Base-by-base conservation (phyloP, 2,888 invertebrate genomes). In the Andrena marginata region DNA sequence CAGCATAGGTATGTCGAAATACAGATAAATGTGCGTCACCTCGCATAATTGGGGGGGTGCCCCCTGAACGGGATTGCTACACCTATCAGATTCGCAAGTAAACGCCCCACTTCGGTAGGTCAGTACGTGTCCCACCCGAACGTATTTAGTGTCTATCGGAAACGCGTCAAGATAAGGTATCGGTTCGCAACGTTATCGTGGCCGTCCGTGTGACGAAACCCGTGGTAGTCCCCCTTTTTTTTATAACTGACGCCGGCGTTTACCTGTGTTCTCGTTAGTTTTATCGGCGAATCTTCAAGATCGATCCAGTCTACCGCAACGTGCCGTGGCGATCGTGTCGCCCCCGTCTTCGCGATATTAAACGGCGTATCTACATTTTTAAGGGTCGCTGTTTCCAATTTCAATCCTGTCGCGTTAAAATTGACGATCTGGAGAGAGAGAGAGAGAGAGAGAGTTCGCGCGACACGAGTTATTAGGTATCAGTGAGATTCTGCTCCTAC, bases 241-340 rank as follows among this genome's bases (percentile, higher is more conserved):
- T 77, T 78, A 74, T 59, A 54, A 62, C 74, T 70, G 63, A 82
- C 77, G 73, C 79, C 87, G 87, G 87, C 85, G 77, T 81, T 85
- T 86, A 77, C 70, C 65, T 74, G 75, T 56, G 81, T 23, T 70
- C 69, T 63, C 77, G 79, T 78, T 75, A 81, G 64, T 82, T 85
- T 89, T 85, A 89, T 89, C 89, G 82, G 60, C 69, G 77, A 82
- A 89, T 84, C 80, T 77, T 60, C 26, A 82, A 86, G 79, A 72
- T 77, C 78, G 83, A 73, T 85, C 75, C 87, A 89, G 89, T 89
- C 80, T 63, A 59, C 48, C 78, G 70, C 65, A 73, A 86, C 76
- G 64, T 77, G 79, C 69, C 85, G 86, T 5, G 56, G 54, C 5
- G 80, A 72, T 76, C 84, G 85, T 74, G 51, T 84, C 85, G 80